Evolutionary conservation across 2,888 invertebrate genomes (phyloP).

Genomic region (Ommatoiulus sabulosus): DNA sequence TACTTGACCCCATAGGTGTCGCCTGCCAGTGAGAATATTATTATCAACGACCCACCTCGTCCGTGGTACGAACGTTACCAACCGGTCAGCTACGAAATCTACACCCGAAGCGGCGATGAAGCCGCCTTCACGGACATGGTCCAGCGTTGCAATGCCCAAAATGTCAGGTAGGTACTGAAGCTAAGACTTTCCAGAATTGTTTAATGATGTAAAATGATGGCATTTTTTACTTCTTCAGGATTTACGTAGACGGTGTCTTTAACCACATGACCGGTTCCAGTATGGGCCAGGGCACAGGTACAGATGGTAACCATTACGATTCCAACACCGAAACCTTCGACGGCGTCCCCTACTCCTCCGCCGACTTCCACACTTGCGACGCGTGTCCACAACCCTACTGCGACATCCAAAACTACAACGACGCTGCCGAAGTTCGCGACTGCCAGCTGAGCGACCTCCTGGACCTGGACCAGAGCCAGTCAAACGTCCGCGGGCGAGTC

Average conservation of each 20-base stretch:
- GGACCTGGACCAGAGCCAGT: slow-evolving; percentile 79
- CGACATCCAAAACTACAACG: slow-evolving; percentile 75
- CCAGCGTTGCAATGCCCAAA: slow-evolving; percentile 67
- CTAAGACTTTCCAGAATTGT: too few relatives aligned
- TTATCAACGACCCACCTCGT: slow-evolving; percentile 67
- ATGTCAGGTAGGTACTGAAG: slow-evolving; percentile 66
- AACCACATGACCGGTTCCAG: slow-evolving; percentile 85
- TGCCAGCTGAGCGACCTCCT: slow-evolving; percentile 79
- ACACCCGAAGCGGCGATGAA: slow-evolving; percentile 66
- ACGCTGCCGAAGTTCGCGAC: slow-evolving; percentile 76
- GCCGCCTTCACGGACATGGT: slow-evolving; percentile 68
- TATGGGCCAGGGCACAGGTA: slow-evolving; percentile 70
- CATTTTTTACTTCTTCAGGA: slow-evolving; percentile 69
- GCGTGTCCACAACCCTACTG: slow-evolving; percentile 69
- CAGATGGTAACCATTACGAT: slow-evolving; percentile 72
- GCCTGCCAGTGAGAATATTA: slow-evolving; percentile 79
- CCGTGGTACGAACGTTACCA: slow-evolving; percentile 69
- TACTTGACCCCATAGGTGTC: slow-evolving; percentile 75
- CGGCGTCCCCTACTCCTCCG: slow-evolving; percentile 75
- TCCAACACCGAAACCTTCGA: slow-evolving; percentile 73
- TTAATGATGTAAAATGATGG: too few relatives aligned
- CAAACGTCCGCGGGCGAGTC: slow-evolving; percentile 76
- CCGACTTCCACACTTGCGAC: slow-evolving; percentile 74
- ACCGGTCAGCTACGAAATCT: slow-evolving; percentile 68
- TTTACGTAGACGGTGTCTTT: slow-evolving; percentile 82